Percentiles rank a stretch among this genome's conserved stretches.
These are phyloP conservation scores for Nephila pilipes DNA, from an alignment of 1,140 invertebrate genomes.

Conservation along the genomic window DNA sequence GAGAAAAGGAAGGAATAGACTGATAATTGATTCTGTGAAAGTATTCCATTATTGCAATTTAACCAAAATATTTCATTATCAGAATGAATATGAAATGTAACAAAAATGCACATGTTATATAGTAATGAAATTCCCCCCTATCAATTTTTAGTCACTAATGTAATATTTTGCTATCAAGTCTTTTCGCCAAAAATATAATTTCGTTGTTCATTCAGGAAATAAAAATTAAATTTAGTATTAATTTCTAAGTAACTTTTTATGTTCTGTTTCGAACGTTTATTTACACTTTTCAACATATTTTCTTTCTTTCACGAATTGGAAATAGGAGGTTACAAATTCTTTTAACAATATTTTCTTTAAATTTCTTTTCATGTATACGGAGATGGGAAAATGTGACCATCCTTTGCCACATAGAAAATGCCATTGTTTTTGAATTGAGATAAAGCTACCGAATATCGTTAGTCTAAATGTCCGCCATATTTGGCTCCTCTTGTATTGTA, in stretches of 20 bases:
- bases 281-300: background rate
- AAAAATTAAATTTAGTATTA: no score
- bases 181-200: no score
- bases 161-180: no score
- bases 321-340: conserved; percentile 48
- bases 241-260: background rate
- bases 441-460: conserved; percentile 3
- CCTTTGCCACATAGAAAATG: conserved; percentile 55
- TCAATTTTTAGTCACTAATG: no score
- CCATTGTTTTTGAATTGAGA: conserved; percentile 61
- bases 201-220: no score
- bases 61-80: no score
- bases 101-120: no score
- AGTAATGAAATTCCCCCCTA: no score
- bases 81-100: no score
- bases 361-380: conserved; percentile 54
- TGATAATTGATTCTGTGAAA: no score
- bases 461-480: conserved; percentile 20
- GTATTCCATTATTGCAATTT: no score
- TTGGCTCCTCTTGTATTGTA: background rate
- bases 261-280: background rate
- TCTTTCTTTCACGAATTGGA: background rate
- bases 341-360: background rate
- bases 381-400: conserved; percentile 70
- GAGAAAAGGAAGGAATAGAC: no score